Evolutionary conservation across 2,113 vertebrate species (phyloP).

Genomic region (Balaenoptera acutorostrata): DNA sequence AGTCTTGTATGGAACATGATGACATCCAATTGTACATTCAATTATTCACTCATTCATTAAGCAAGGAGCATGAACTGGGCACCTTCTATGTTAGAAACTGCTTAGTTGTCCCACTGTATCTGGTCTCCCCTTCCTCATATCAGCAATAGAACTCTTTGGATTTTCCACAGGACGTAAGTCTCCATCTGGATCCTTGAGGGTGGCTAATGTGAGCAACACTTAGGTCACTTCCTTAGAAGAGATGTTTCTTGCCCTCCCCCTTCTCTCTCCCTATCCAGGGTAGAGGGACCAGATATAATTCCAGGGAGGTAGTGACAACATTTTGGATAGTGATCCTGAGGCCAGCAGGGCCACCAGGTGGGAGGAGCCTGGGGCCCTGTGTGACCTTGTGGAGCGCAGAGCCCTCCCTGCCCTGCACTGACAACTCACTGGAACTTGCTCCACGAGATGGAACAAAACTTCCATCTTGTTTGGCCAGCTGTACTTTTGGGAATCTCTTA

Average conservation of each 20-base stretch:
- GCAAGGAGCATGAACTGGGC: background rate
- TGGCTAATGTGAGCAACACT: background rate
- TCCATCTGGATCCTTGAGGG: background rate
- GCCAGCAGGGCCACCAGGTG: too few relatives aligned
- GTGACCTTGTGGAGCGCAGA: background rate
- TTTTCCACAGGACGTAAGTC: background rate
- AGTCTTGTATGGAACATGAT: background rate
- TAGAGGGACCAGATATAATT: background rate
- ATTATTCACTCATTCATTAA: background rate
- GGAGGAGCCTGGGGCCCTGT: background rate
- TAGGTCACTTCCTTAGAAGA: background rate
- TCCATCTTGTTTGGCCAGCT: background rate
- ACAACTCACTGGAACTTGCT: background rate
- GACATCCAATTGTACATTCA: background rate
- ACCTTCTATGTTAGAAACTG: background rate
- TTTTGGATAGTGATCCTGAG: background rate
- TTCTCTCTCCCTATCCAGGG: background rate
- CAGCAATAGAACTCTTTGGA: background rate
- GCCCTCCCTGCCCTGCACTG: background rate
- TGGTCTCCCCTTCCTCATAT: background rate
- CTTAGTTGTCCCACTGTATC: too few relatives aligned
- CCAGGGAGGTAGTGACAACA: background rate
- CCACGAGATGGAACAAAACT: background rate
- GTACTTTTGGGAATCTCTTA: background rate
- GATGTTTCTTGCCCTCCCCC: background rate